Base-by-base conservation (phyloP, 2,888 invertebrate species). In the Xestobium rufovillosum region DNA sequence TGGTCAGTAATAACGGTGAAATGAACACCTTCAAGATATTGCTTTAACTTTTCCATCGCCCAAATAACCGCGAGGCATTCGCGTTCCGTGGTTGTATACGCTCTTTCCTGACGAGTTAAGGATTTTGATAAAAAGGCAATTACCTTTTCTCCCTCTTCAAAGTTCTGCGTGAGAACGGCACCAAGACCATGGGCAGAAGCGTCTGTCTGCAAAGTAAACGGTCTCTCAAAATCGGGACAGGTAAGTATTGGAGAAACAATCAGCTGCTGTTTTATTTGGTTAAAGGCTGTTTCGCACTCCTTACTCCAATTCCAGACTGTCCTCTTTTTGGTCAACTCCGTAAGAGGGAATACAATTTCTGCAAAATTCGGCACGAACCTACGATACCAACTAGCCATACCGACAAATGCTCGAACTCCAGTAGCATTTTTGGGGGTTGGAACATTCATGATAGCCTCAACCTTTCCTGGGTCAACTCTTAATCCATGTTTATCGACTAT, bases 391-490 rank as follows among this genome's bases (percentile, higher is more conserved):
- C 34, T 31, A 13, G 38, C 38, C 34, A 38, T 44, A 9, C 45
- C 46, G n/a, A 49, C 19, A 12, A 49, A 26, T 4, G 38, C 14
- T n/a, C 43, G 27, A 14, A 47, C 36, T 19, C 49, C 44, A 9
- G 19, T 36, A 2, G 47, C 39, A 4, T 26, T 42, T 15, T 25
- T 38, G 2, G 51, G 52, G 4, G 19, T 11, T 1, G 43, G 44
- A 28, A 47, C 13, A 1, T 41, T 29, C 4, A 43, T 13, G 11
- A 49, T 44, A 1, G 41, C 40, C 1, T 26, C 15, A 1, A 49
- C 44, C 28, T 48, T 49, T 2, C 44, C 45, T 1, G 50, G 42
- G 27, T 45, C 48, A 2, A 39, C 40, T 6, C 16, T 26, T 1
- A 44, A 26, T 2, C 50, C 48, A 9, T 36, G 3, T 4, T 23